Evolutionary conservation across 2,888 invertebrate genomes (phyloP), one percentile per base, ranked within the genome.

Genomic region (Melanophora roralis): DNA sequence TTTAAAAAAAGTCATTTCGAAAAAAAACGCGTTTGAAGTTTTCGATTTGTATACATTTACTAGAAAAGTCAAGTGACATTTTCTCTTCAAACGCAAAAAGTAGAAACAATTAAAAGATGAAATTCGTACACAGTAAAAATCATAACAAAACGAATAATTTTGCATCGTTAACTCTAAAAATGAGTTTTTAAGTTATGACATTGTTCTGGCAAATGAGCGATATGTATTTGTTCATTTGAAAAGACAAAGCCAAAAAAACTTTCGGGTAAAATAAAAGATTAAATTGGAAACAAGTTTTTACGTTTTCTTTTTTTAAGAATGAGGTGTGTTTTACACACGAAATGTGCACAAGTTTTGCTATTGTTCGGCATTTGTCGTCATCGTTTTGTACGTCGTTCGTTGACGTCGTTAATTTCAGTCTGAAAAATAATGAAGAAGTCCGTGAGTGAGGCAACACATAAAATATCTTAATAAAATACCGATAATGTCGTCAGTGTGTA

Each of bases 261-360:
- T 45, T 62, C 67, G 55, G 55, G 69, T 71, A 69, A 78, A 69
- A 75, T n/a, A 59, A 60, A 73, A 57, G 38, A 51, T 47, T 75
- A 67, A 79, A 71, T 74, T 78, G 55, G 60, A 72, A 80, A 79
- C 74, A 79, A 80, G 75, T 45, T 72, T 65, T 60, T 47, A 27
- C 12, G 16, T 57, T 40, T 34, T 49, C 38, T 53, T 62, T 51
- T 32, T 53, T 32, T 72, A 45, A 55, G 53, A 43, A 36, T 53
- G 36, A 73, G 43, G 34, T 59, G 65, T 49, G 4, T 64, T 72
- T 59, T 16, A 47, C 16, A 45, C 4, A 57, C 49, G 62, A 80
- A 68, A 64, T 68, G 64, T 59, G 67, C 53, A 79, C 47, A 60
- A 40, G 23, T 21, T 59, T 67, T 60, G 57, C 36, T 78, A 34